These are phyloP conservation scores for Orthosia gracilis DNA, from an alignment of 2,888 invertebrate species.

Conservation along the genomic window DNA sequence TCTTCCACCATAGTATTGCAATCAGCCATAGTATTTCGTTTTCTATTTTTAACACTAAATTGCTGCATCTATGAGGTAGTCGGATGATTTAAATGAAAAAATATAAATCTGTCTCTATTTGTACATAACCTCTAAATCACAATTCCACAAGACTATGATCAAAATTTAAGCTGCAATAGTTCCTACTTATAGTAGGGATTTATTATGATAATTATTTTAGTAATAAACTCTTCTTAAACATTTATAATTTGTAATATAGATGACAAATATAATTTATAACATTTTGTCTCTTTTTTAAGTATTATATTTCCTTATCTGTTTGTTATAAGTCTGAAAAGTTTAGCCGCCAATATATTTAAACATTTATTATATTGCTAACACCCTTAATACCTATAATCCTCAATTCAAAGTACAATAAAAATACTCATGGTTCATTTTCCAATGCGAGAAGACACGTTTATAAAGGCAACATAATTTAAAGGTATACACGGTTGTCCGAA, in stretches of 20 bases:
- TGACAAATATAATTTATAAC: conserved; percentile 40
- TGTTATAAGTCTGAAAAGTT: conserved; percentile 47
- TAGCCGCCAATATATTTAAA: conserved; percentile 52
- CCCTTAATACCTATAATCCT: conserved; percentile 36
- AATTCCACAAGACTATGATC: conserved; percentile 68
- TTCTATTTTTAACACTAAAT: conserved; percentile 55
- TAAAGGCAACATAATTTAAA: conserved; percentile 66
- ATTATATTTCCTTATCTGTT: conserved; percentile 17
- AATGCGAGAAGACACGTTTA: conserved; percentile 65
- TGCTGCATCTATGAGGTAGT: conserved; percentile 77
- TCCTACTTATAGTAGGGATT: conserved; percentile 50
- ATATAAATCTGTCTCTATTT: conserved; percentile 62
- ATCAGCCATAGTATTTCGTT: conserved; percentile 33
- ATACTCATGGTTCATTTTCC: conserved; percentile 62
- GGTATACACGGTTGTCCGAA: conserved; percentile 56
- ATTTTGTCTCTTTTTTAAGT: conserved; percentile 33
- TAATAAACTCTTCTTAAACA: conserved; percentile 51
- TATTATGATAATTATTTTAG: conserved; percentile 22
- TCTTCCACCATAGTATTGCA: conserved; percentile 30
- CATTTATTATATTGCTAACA: conserved; percentile 38
- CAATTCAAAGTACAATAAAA: conserved; percentile 59
- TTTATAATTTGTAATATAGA: conserved; percentile 42
- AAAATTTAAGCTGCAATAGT: conserved; percentile 44
- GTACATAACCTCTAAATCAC: conserved; percentile 69
- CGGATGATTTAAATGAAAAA: conserved; percentile 67